A percentile compares a stretch with the other conserved stretches of the same genome.
phyloP scores from a whole-genome alignment of 2,113 vertebrate species.

The Trochalopteron elliotii region DNA sequence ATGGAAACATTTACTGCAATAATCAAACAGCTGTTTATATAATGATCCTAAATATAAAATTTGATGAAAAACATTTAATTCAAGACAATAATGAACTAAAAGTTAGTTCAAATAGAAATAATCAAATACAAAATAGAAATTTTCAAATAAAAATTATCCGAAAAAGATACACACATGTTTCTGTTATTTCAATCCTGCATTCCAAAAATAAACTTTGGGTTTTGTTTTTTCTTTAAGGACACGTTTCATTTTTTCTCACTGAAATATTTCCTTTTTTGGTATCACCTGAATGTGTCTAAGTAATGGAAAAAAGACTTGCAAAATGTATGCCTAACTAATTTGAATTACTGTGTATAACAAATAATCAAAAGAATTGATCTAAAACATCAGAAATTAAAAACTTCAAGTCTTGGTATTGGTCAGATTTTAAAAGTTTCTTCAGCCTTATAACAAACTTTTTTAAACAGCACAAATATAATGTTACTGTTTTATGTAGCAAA shows the following conservation, averaged over 20 bases:
- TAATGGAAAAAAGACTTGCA: not conserved
- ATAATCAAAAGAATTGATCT: not conserved
- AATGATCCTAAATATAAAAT: not conserved
- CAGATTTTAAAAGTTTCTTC: not conserved
- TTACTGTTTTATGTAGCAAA: not conserved
- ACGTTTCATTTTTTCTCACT: not conserved
- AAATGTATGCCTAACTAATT: not conserved
- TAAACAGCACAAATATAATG: not conserved
- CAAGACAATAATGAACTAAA: not conserved
- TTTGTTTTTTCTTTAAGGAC: not conserved
- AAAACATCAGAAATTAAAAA: not conserved
- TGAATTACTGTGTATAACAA: not conserved
- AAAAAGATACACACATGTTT: not conserved
- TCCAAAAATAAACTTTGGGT: not conserved
- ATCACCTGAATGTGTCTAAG: not conserved
- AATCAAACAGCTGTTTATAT: not conserved
- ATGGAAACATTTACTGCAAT: not conserved
- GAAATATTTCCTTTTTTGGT: not conserved
- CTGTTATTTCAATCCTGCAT: not conserved
- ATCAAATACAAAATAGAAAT: not conserved
- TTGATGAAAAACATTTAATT: not conserved
- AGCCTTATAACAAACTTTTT: not conserved
- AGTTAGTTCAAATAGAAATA: not conserved
- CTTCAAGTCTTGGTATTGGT: not conserved
- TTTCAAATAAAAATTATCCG: not conserved